Evolutionary conservation across 2,888 invertebrate genomes (phyloP).

Genomic region (Octonoba sinensis): DNA sequence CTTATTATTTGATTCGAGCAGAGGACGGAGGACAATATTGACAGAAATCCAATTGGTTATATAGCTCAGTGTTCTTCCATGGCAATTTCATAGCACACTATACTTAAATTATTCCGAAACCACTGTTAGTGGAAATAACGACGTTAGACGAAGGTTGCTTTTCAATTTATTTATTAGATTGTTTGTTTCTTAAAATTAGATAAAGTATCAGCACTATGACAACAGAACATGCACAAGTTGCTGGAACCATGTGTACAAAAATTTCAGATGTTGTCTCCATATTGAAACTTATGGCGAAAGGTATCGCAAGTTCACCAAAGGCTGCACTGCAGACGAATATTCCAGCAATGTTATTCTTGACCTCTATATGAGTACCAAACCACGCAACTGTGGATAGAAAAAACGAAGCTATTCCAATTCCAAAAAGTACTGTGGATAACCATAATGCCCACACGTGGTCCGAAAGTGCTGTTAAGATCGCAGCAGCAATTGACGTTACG

Average conservation of each 20-base stretch:
- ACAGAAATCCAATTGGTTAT: no score
- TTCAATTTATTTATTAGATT: neutral
- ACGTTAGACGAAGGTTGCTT: no score
- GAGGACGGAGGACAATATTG: no score
- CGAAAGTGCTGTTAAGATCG: conserved; percentile 68
- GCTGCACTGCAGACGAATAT: conserved; percentile 72
- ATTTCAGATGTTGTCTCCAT: conserved; percentile 70
- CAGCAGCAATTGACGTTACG: conserved; percentile 68
- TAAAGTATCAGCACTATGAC: conserved; percentile 24
- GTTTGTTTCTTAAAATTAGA: conserved; percentile 18
- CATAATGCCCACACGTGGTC: conserved; percentile 69
- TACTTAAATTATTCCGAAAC: no score
- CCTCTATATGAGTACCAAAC: conserved; percentile 72
- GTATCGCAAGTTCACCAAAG: conserved; percentile 72
- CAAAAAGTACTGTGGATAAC: conserved; percentile 71
- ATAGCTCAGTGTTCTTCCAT: no score
- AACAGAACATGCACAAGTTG: conserved; percentile 11
- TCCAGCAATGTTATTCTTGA: conserved; percentile 72
- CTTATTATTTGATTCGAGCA: no score
- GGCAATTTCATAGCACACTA: no score
- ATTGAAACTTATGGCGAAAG: conserved; percentile 70
- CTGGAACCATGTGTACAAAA: conserved; percentile 70
- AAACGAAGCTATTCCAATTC: conserved; percentile 72
- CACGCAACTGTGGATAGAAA: conserved; percentile 72
- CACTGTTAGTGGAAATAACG: no score